Evolutionary conservation across 2,113 vertebrate species (phyloP), one percentile per base, ranked within the genome.

Genomic region (Trichechus manatus): DNA sequence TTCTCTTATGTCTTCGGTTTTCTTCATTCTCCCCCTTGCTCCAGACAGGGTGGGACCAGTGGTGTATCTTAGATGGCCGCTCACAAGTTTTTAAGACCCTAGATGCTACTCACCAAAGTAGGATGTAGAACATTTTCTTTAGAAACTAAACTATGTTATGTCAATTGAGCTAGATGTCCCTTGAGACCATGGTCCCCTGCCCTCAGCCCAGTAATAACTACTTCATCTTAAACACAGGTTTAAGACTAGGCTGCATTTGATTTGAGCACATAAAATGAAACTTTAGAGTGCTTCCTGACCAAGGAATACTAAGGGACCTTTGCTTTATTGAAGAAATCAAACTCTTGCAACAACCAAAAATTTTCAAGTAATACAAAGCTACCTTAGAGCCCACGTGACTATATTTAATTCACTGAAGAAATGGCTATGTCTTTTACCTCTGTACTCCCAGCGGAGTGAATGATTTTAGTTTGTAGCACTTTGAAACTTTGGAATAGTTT

Each of bases 341-440:
- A 61, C 15, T 25, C 77, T 89, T 68, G 36, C 53, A 84, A 78
- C 53, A 31, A 93, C 31, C 53, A 66, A 81, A 77, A 42, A 80
- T 70, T 88, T 84, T n/a, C 63, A 79, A 90, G 85, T 75, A 90
- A 93, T 31, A 87, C 20, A 87, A 94, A 91, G 72, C 64, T 66
- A 81, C 36, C 39, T 50, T 68, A 80, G 27, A 91, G 64, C 17
- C 75, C 27, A 70, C 4, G 42, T 6, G 89, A 42, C 10, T 84
- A 27, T 44, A 74, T 36, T 72, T 87, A 89, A 79, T 56, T 85
- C 47, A 64, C 8, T 22, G 9, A 88, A 8, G 39, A 80, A 87
- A 96, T 89, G 9, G 25, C 22, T 74, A 39, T 77, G 7, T 91
- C 31, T 88, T 81, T 90, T 87, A 59, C 9, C 33, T 94, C 6